Conservation (phyloP, 2,888 invertebrate species). For the Cotesia congregata region DNA sequence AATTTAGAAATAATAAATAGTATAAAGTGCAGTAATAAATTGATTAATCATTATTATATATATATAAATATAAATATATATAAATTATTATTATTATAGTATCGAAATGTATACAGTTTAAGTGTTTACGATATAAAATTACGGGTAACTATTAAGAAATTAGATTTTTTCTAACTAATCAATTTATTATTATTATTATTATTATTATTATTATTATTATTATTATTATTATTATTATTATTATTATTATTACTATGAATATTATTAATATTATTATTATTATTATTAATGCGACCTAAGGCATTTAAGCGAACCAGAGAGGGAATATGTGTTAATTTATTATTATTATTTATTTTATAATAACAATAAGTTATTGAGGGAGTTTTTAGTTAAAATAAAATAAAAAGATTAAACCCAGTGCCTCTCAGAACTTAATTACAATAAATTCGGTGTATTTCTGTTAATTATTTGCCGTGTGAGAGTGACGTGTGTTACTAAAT, state of each 20-base stretch:
- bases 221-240: background rate
- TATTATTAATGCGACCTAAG: conserved; percentile 62
- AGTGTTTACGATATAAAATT: conserved; percentile 69
- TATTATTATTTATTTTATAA: background rate
- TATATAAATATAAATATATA: conserved; percentile 23
- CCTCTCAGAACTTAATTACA: conserved; percentile 40
- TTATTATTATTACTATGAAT: background rate
- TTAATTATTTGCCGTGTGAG: conserved; percentile 5
- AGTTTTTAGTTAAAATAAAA: background rate
- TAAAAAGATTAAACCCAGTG: conserved; percentile 36
- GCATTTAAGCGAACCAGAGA: conserved; percentile 27
- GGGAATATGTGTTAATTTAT: background rate
- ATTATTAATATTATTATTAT: conserved; percentile 59
- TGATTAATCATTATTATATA: conserved; percentile 1
- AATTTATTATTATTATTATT: conserved; percentile 57
- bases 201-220: conserved; percentile 60
- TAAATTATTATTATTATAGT: conserved; percentile 11
- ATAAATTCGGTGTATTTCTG: conserved; percentile 26
- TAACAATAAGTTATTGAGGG: background rate
- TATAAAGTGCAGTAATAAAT: conserved; percentile 11
- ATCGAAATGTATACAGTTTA: conserved; percentile 60
- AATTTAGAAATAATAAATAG: conserved; percentile 12
- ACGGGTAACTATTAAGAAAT: conserved; percentile 69
- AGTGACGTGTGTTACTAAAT: conserved; percentile 8
- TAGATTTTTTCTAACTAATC: conserved; percentile 69